phyloP scores from a whole-genome alignment of 2,113 vertebrate species.

The Marcusenius ussheri region DNA sequence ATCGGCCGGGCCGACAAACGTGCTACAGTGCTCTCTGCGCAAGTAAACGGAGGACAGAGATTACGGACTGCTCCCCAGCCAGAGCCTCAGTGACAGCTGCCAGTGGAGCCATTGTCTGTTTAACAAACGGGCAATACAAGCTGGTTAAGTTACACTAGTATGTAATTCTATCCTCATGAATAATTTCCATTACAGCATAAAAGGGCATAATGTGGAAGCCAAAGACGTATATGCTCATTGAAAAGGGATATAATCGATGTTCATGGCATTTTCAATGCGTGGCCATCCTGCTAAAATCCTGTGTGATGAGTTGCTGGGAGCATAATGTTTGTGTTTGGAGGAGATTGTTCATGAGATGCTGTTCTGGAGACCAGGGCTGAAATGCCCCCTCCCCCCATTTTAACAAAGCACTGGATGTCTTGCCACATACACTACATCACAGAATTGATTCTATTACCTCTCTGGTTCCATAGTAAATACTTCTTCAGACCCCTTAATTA shows the following conservation, averaged over 20 bases:
- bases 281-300: neutral
- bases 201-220: neutral
- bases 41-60: neutral
- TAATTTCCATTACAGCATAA: neutral
- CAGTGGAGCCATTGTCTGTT: neutral
- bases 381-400: neutral
- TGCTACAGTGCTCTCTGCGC: neutral
- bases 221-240: neutral
- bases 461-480: neutral
- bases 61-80: neutral
- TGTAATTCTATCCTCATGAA: slow-evolving; percentile 7
- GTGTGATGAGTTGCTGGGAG: neutral
- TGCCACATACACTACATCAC: neutral
- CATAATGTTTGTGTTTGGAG: neutral
- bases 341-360: neutral
- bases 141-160: neutral
- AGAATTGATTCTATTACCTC: neutral
- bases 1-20: neutral
- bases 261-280: neutral
- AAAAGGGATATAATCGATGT: neutral
- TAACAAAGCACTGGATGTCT: neutral
- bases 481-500: neutral
- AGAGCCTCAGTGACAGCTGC: neutral
- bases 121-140: neutral
- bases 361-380: neutral